These are phyloP conservation scores for Etheostoma nigrum DNA, from an alignment of 2,797 vertebrate genomes.

Conservation along the genomic window DNA sequence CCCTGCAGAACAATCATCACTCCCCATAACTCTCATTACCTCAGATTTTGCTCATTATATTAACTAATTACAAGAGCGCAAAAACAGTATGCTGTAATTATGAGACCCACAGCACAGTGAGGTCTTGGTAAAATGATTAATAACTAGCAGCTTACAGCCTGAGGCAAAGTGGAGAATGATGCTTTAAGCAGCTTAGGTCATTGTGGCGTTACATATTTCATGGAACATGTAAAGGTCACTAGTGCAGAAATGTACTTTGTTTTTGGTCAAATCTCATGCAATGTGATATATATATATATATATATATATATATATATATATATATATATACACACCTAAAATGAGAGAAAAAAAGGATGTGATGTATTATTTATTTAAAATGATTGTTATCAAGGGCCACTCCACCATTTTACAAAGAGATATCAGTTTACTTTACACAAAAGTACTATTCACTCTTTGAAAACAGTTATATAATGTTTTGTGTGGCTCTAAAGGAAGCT, in stretches of 20 bases:
- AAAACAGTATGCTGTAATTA: conserved; percentile 56
- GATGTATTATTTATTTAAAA: neutral
- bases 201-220: conserved; percentile 36
- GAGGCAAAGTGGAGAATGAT: conserved; percentile 47
- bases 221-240: conserved; percentile 41
- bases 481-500: neutral
- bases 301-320: too few species aligned
- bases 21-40: conserved; percentile 67
- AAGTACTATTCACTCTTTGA: too few species aligned
- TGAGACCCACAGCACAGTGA: conserved; percentile 35
- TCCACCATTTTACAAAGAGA: too few species aligned
- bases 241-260: neutral
- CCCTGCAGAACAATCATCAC: conserved; percentile 60
- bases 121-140: conserved; percentile 56
- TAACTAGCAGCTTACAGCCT: conserved; percentile 62
- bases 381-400: neutral
- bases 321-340: too few species aligned
- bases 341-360: neutral
- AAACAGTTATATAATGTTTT: too few species aligned
- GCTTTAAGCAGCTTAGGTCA: conserved; percentile 26
- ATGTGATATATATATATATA: neutral
- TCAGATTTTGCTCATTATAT: conserved; percentile 56
- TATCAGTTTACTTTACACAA: too few species aligned
- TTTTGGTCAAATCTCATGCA: neutral
- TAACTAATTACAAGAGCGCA: conserved; percentile 57